phyloP scores from a whole-genome alignment of 2,888 invertebrate genomes.

The Coecobrya sp. region DNA sequence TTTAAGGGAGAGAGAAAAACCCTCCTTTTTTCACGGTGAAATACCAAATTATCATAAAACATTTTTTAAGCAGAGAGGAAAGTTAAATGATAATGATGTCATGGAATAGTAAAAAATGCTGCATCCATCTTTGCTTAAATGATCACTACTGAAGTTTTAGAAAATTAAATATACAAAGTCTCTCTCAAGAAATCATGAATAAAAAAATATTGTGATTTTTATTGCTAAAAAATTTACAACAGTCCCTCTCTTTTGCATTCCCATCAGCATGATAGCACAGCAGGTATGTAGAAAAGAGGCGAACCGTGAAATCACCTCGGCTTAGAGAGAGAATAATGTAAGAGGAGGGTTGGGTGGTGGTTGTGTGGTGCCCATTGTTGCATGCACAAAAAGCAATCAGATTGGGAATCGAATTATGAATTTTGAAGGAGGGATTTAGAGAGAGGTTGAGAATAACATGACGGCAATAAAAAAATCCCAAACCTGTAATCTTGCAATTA shows the following conservation, averaged over 20 bases:
- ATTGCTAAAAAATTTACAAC: background rate
- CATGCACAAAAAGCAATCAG: conserved; percentile 8
- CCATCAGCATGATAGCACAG: background rate
- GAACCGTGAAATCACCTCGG: conserved; percentile 26
- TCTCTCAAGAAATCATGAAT: background rate
- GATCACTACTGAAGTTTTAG: too few relatives aligned
- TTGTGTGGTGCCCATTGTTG: background rate
- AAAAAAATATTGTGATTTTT: background rate
- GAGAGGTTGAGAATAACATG: too few relatives aligned
- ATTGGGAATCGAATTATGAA: conserved; percentile 38
- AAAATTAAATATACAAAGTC: conserved; percentile 3
- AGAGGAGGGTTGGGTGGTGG: background rate
- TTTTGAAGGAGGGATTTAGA: background rate
- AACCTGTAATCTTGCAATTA: conserved; percentile 34
- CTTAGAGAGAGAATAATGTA: background rate
- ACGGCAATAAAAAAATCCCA: background rate
- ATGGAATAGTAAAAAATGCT: too few relatives aligned
- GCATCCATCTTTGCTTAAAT: too few relatives aligned
- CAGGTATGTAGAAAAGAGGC: background rate
- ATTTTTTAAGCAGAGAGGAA: background rate
- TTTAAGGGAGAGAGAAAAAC: background rate
- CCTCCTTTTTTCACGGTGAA: background rate
- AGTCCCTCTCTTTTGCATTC: background rate
- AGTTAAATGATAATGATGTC: background rate
- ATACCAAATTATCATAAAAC: background rate